Conservation (phyloP, 2,888 invertebrate genomes). For the Laspeyria flexula region DNA sequence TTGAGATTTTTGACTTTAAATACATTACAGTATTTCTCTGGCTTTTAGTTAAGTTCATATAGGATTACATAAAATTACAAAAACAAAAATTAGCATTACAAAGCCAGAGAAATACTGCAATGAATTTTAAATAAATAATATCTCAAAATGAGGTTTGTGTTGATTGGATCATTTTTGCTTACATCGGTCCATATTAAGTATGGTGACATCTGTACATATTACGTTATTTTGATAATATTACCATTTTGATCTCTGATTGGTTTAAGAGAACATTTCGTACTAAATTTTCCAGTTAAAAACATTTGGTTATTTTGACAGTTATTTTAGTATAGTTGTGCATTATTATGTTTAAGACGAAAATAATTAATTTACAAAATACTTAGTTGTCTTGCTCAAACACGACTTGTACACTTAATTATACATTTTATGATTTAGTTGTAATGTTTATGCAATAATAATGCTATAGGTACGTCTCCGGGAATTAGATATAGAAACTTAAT, state of each 20-base stretch:
- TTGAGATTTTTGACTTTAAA: too few species aligned
- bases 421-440: slow-evolving; percentile 26
- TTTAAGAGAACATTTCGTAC: slow-evolving; percentile 12
- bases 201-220: slow-evolving; percentile 3
- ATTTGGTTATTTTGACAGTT: slow-evolving; percentile 16
- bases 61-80: too few species aligned
- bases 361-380: slow-evolving; percentile 20
- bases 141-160: too few species aligned
- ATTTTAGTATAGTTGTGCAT: slow-evolving; percentile 27
- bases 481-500: slow-evolving; percentile 12
- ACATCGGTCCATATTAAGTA: too few species aligned
- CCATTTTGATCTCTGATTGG: slow-evolving; percentile 11
- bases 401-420: slow-evolving; percentile 24
- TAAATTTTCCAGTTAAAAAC: slow-evolving; percentile 33
- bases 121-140: too few species aligned
- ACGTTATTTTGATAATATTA: slow-evolving; percentile 7
- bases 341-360: slow-evolving; percentile 18
- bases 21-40: too few species aligned
- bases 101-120: too few species aligned
- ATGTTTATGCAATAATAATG: slow-evolving; percentile 31
- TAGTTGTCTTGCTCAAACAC: slow-evolving; percentile 44
- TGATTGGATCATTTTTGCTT: too few species aligned
- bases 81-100: too few species aligned
- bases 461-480: slow-evolving; percentile 14
- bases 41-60: too few species aligned